Conservation (phyloP, 2,113 vertebrate species). For the Scalopus aquaticus region DNA sequence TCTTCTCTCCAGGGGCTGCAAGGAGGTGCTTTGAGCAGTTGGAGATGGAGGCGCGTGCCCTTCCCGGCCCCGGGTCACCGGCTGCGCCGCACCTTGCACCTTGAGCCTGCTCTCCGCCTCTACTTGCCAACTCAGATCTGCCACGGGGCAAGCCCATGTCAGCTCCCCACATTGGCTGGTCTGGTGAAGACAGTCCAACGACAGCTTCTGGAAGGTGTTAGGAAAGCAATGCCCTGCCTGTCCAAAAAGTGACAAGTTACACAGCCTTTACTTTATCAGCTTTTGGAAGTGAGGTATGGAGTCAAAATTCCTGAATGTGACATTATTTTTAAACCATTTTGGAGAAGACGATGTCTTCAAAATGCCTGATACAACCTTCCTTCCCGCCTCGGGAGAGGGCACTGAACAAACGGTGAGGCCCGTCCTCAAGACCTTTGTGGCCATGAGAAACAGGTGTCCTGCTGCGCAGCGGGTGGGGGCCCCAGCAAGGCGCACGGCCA, state of each 20-base stretch:
- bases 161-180: background rate
- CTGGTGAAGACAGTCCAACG: background rate
- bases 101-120: background rate
- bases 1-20: background rate
- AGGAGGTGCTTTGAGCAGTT: rapidly evolving
- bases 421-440: rapidly evolving
- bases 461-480: no score
- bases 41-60: background rate
- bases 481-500: rapidly evolving
- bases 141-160: no score
- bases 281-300: background rate
- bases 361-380: background rate
- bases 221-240: background rate
- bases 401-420: rapidly evolving
- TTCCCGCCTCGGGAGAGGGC: rapidly evolving
- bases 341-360: background rate
- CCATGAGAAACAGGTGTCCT: rapidly evolving
- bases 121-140: background rate
- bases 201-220: background rate
- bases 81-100: rapidly evolving
- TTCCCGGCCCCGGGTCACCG: background rate
- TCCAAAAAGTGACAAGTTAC: background rate
- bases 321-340: background rate
- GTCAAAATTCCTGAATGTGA: background rate
- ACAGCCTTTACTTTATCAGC: background rate